Evolutionary conservation across 2,888 invertebrate genomes (phyloP), one percentile per base, ranked within the genome.

Genomic region (Thumatha senex): DNA sequence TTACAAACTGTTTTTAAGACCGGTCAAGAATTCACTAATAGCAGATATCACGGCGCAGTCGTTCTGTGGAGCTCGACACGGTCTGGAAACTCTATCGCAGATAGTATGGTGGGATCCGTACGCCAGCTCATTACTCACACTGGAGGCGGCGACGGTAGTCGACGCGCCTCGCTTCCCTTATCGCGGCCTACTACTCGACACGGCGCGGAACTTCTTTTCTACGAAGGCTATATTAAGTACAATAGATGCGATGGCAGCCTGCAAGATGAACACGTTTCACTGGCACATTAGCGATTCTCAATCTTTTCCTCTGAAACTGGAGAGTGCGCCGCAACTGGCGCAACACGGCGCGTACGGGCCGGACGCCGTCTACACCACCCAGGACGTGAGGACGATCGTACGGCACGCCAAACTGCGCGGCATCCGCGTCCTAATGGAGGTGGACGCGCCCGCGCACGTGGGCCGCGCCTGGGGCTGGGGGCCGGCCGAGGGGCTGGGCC

Each of bases 251-350:
- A 98, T 98, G 98, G 95, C 96, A 0, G 94, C 96, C 40, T 95
- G 95, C 69, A 98, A 98, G 84, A 82, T 98, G 61, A 98, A 98
- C 86, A 96, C 97, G 1, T 96, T 98, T 75, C 98, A 98, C 76
- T 98, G 98, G 98, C 96, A 97, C 74, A 92, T 96, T 30, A 95
- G 95, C 5, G 98, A 98, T 81, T 97, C 98, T 11, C 98, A 98
- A 80, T 97, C 98, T 62, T 98, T 98, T 84, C 98, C 98, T 0
- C 95, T 97, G 78, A 94, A 95, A 57, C 93, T 96, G 3, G 93
- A 94, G 18, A 92, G 94, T 57, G 95, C 94, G 47, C 97, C 97
- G 0, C 94, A 96, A 76, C 88, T 97, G 76, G 95, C 96, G 0
- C 93, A 94, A 58, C 95, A 95, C 80, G 98, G 99, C 15, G 97